Base-by-base conservation (phyloP, 2,797 vertebrate genomes). In the Danio kyathit region DNA sequence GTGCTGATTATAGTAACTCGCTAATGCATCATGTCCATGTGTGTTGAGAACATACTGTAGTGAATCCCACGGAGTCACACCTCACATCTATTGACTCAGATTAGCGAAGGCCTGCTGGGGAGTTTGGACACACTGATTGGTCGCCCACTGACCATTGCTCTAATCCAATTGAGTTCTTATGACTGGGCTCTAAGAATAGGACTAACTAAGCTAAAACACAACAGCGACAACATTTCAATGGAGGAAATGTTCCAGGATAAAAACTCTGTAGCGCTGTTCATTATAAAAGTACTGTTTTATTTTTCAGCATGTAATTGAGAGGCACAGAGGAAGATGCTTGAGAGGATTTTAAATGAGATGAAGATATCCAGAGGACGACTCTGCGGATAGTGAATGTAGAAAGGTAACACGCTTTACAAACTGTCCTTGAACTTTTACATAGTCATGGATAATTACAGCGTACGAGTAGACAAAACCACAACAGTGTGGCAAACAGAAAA, bases 101-200 rank as follows among this genome's bases (percentile, higher is more conserved):
- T 94, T 92, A 95, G 76, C 82, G 82, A 80, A 69, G 79, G 48
- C 71, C 56, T 9, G 66, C 72, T 82, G 73, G 48, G 65, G 84
- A n/a, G 76, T 66, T 64, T 76, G 38, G 71, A 71, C 78, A 79
- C 83, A 60, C 87, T 84, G 88, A 89, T 90, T 89, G 90, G 89
- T 82, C 83, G 86, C 83, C 82, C 79, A 41, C 57, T 72, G 74
- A 67, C 52, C 70, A 74, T 67, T 77, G 88, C 86, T 81, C 86
- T 90, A 94, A 95, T 94, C 91, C 93, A 92, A 93, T 95, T 93
- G 92, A 90, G 90, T 88, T 90, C 91, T 95, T 95, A 95, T 78
- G 83, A 49, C 84, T 73, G 74, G 1, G 0, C 72, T 85, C 93
- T 94, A 94, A 94, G 91, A 90, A 95, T 94, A 94, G 90, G 81